Conservation (phyloP, 2,113 vertebrate species). For the Hyla sarda region DNA sequence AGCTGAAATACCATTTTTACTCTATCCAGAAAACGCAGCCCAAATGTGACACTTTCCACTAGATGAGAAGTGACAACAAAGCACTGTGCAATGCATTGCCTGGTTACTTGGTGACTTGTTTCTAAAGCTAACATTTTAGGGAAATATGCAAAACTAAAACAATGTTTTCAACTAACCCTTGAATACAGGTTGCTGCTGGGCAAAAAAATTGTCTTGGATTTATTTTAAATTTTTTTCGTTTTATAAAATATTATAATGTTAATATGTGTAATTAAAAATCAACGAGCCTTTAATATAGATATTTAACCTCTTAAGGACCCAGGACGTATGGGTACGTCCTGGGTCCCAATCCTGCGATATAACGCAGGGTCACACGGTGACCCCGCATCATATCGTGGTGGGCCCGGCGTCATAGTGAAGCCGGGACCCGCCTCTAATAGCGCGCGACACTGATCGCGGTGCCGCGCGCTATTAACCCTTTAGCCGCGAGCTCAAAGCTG, state of each 20-base stretch:
- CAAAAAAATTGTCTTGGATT: background rate
- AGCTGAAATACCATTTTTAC: slow-evolving; percentile 57
- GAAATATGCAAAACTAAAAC: background rate
- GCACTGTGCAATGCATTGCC: slow-evolving; percentile 25
- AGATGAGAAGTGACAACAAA: slow-evolving; percentile 43
- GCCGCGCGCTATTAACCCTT: too few species aligned
- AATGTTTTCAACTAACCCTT: background rate
- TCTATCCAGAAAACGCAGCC: slow-evolving; percentile 43
- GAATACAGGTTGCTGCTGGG: background rate
- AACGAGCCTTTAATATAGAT: background rate
- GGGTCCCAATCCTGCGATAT: too few species aligned
- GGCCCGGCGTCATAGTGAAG: too few species aligned
- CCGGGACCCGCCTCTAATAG: too few species aligned
- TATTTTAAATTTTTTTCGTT: background rate
- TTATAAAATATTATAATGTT: background rate
- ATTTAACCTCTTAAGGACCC: too few species aligned
- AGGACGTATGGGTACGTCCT: too few species aligned
- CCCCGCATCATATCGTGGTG: too few species aligned
- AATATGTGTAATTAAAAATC: background rate
- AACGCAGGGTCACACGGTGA: too few species aligned
- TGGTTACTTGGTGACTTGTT: slow-evolving; percentile 58
- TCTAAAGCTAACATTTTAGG: slow-evolving; percentile 1
- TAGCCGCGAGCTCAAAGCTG: too few species aligned
- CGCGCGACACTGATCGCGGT: too few species aligned
- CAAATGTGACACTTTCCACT: slow-evolving; percentile 44